These are phyloP conservation scores for Corythoichthys haematopterus DNA, from an alignment of 2,113 vertebrate genomes.

Conservation along the genomic window DNA sequence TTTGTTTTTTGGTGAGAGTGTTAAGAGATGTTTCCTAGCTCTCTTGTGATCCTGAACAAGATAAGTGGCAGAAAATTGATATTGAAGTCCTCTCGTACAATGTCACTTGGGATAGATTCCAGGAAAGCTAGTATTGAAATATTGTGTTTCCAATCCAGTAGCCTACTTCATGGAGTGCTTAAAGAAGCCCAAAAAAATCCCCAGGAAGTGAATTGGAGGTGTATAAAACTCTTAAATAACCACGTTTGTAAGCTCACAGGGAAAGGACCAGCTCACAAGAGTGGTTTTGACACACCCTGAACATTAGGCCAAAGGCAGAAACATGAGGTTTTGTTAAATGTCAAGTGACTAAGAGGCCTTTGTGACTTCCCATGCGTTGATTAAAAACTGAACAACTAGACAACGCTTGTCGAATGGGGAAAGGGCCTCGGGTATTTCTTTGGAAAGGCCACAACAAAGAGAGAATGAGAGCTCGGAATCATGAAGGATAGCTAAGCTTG, in stretches of 20 bases:
- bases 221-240: conserved; percentile 2
- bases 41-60: neutral
- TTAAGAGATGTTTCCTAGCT: neutral
- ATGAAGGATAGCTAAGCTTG: conserved; percentile 35
- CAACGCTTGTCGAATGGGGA: conserved; percentile 7
- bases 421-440: conserved; percentile 25
- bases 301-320: conserved; percentile 40
- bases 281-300: conserved; percentile 23
- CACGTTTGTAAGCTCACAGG: conserved; percentile 7
- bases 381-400: conserved; percentile 20
- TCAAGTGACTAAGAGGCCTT: conserved; percentile 42
- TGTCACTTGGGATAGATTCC: neutral
- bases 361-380: conserved; percentile 29
- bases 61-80: neutral
- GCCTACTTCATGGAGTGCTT: neutral
- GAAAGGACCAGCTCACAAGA: conserved; percentile 7
- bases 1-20: neutral
- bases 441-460: neutral
- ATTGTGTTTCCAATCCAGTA: neutral
- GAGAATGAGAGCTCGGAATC: conserved; percentile 7
- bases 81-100: neutral
- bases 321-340: conserved; percentile 53
- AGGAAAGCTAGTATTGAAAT: neutral
- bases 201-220: neutral
- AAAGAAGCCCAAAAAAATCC: neutral